Percentiles rank a stretch among this genome's conserved stretches.
Evolutionary conservation across 2,888 invertebrate genomes (phyloP).

Genomic region (Diaphora mendica): DNA sequence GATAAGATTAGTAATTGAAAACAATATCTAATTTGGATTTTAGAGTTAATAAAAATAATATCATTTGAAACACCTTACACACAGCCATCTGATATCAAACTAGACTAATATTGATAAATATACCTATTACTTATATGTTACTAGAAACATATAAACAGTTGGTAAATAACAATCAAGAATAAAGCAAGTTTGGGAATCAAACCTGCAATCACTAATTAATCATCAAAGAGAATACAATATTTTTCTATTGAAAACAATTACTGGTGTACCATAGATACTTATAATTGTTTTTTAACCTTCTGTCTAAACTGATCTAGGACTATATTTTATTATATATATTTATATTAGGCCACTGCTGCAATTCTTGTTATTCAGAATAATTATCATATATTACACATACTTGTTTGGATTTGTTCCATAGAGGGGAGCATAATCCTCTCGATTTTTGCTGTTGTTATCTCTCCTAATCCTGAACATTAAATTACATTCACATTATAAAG

Average conservation of each 20-base stretch:
- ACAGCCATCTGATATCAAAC: background rate
- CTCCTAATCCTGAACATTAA: slow-evolving; percentile 82
- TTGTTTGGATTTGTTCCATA: slow-evolving; percentile 81
- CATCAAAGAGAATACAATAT: background rate
- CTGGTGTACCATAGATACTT: slow-evolving; percentile 61
- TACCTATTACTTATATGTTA: no score
- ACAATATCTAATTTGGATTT: background rate
- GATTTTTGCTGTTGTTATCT: slow-evolving; percentile 80
- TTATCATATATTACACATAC: slow-evolving; percentile 72
- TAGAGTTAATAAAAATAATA: background rate
- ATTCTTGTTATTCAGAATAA: slow-evolving; percentile 54
- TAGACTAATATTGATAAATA: no score
- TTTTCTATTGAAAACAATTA: background rate
- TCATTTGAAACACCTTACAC: background rate
- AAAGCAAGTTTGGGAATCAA: background rate
- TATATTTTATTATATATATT: slow-evolving; percentile 65
- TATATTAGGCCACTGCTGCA: slow-evolving; percentile 59
- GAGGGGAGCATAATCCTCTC: slow-evolving; percentile 76
- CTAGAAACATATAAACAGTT: no score
- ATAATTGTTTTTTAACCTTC: slow-evolving; percentile 43
- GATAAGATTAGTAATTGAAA: background rate
- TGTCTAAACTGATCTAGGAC: slow-evolving; percentile 11
- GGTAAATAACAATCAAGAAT: background rate
- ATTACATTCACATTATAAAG: slow-evolving; percentile 31
- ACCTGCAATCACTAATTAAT: background rate